phyloP scores from a whole-genome alignment of 2,888 invertebrate species.

The Boloria selene region DNA sequence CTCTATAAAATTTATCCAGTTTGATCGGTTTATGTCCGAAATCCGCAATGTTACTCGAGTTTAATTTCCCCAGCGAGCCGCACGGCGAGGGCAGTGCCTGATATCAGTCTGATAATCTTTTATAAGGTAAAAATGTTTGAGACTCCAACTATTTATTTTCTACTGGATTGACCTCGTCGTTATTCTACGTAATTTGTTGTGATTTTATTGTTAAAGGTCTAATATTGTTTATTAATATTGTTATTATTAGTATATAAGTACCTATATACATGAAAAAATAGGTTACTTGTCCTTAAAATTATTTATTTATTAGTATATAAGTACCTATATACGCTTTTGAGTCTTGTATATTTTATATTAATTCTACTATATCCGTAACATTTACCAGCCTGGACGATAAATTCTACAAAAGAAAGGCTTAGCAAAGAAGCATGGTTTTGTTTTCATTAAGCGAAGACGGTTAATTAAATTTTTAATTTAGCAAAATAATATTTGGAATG shows the following conservation, averaged over 20 bases:
- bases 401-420: background rate
- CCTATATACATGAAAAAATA: no score
- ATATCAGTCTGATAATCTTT: conserved; percentile 25
- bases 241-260: no score
- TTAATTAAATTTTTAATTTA: conserved; percentile 26
- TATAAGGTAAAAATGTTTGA: conserved; percentile 6
- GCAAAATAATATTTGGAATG: conserved; percentile 17
- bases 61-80: conserved; percentile 36
- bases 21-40: conserved; percentile 24
- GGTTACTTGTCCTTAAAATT: no score
- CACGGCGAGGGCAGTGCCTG: conserved; percentile 5
- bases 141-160: conserved; percentile 6
- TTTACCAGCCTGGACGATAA: background rate
- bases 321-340: no score
- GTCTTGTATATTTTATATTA: no score
- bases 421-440: conserved; percentile 7
- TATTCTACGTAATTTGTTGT: no score
- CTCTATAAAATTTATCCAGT: conserved; percentile 2
- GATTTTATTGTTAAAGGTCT: no score
- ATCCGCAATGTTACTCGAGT: conserved; percentile 1
- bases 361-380: background rate
- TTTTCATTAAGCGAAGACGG: conserved; percentile 15
- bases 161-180: background rate
- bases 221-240: no score
- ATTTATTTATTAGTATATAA: no score